These are phyloP conservation scores for Aleiodes sp. DNA, from an alignment of 1,140 invertebrate species.

Conservation along the genomic window DNA sequence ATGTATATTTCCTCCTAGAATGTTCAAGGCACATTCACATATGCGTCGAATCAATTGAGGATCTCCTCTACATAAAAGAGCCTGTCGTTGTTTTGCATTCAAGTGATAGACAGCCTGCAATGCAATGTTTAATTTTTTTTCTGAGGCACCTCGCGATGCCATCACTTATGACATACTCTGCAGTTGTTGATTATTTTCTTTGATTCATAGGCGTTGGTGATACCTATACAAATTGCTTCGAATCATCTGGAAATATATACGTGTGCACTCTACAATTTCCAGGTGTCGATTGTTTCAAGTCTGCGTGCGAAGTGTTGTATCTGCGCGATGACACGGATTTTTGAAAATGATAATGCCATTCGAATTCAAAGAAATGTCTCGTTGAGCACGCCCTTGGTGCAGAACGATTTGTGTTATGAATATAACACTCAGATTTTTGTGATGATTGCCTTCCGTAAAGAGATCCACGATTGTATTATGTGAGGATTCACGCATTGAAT, in stretches of 20 bases:
- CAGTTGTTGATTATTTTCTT: not conserved
- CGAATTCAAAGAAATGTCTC: conserved; percentile 55
- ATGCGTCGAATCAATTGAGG: too few species aligned
- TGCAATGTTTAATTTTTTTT: too few species aligned
- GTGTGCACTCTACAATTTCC: conserved; percentile 44
- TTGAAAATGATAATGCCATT: too few species aligned
- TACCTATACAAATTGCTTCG: conserved; percentile 24
- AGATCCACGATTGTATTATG: conserved; percentile 54
- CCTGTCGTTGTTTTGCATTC: too few species aligned
- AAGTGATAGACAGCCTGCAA: too few species aligned
- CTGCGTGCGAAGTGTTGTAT: conserved; percentile 51
- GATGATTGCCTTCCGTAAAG: conserved; percentile 60
- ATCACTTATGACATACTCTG: not conserved
- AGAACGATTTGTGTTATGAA: conserved; percentile 61
- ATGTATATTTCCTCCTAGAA: too few species aligned
- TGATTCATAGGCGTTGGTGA: conserved; percentile 12
- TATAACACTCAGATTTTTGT: conserved; percentile 58
- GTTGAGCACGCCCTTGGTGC: conserved; percentile 55
- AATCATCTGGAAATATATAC: conserved; percentile 28
- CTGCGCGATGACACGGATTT: conserved; percentile 57
- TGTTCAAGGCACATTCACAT: too few species aligned
- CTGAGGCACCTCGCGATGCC: conserved; percentile 14
- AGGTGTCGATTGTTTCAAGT: conserved; percentile 51
- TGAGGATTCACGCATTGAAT: conserved; percentile 55
- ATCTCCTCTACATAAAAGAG: too few species aligned